Evolutionary conservation across 2,888 invertebrate genomes (phyloP).

Genomic region (Ennomos quercinarius): DNA sequence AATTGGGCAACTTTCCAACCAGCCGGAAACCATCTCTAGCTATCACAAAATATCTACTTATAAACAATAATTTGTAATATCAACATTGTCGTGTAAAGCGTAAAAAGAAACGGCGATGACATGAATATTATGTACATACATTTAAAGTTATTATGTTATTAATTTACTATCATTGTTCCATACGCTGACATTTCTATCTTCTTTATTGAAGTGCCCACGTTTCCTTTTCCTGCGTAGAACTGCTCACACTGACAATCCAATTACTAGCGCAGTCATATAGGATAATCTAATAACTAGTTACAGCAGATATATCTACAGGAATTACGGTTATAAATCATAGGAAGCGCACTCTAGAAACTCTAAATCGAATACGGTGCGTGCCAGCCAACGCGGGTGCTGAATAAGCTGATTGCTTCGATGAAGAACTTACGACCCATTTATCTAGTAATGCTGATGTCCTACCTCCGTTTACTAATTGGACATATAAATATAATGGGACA

Average conservation of each 20-base stretch:
- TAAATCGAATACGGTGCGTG: conserved; percentile 13
- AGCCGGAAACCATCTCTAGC: conserved; percentile 52
- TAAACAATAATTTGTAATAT: conserved; percentile 14
- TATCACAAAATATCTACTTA: conserved; percentile 44
- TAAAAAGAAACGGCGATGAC: background rate
- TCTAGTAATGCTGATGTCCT: conserved; percentile 7
- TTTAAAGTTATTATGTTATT: conserved; percentile 3
- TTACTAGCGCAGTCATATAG: conserved; percentile 25
- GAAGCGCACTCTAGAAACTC: conserved; percentile 6
- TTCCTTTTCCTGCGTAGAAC: conserved; percentile 40
- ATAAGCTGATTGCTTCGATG: too few relatives aligned
- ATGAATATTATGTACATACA: background rate
- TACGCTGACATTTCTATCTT: conserved; percentile 1
- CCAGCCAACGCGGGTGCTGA: too few relatives aligned
- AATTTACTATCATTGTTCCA: conserved; percentile 13
- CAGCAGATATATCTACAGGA: conserved; percentile 11
- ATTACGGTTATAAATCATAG: conserved; percentile 23
- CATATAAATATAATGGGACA: conserved; percentile 11
- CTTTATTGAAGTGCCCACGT: conserved; percentile 32
- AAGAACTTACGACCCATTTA: too few relatives aligned
- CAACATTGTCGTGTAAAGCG: background rate
- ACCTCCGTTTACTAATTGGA: conserved; percentile 4
- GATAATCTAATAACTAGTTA: conserved; percentile 13
- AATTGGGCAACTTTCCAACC: conserved; percentile 70
- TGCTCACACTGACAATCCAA: conserved; percentile 35